Conservation (phyloP, 2,888 invertebrate genomes). For the Seira ritae region DNA sequence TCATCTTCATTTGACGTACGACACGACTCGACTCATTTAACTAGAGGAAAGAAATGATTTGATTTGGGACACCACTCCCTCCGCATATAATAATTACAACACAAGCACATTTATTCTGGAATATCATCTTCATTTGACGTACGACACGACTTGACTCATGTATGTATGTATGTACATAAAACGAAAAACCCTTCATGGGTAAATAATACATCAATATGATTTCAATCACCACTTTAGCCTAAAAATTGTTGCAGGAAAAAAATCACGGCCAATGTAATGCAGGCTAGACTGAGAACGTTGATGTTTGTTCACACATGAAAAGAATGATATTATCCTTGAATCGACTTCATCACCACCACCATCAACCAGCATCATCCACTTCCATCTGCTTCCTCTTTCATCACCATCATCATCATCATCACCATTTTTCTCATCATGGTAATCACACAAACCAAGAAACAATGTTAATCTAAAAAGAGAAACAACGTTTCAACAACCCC, state of each 20-base stretch:
- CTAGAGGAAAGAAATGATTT: neutral
- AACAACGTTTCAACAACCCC: neutral
- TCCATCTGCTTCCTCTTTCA: neutral
- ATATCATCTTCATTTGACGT: neutral
- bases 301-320: neutral
- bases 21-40: neutral
- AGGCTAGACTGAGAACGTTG: no score
- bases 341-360: neutral
- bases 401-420: slow-evolving; percentile 23
- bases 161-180: neutral
- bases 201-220: neutral
- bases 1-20: neutral
- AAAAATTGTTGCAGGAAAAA: neutral
- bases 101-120: neutral
- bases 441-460: slow-evolving; percentile 16
- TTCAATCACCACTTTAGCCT: neutral
- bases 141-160: no score
- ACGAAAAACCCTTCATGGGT: neutral
- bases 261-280: neutral
- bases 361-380: neutral
- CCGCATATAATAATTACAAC: neutral
- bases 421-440: no score
- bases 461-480: slow-evolving; percentile 14
- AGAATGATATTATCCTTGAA: neutral
- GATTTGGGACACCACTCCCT: neutral